Evolutionary conservation across 2,797 vertebrate genomes (phyloP), one percentile per base, ranked within the genome.

Genomic region (Furcifer pardalis): DNA sequence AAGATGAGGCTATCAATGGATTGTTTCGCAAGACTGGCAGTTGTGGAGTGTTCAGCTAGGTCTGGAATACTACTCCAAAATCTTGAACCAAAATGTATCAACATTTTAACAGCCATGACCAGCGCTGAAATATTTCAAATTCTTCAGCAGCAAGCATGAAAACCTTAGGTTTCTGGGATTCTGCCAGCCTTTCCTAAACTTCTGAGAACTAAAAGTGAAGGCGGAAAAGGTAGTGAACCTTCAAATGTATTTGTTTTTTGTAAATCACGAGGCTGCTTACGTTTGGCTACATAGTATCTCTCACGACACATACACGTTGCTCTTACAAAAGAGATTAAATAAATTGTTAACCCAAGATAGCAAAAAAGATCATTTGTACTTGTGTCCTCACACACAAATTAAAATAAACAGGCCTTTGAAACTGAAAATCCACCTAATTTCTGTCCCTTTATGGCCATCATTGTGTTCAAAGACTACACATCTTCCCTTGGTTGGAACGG

Each of bases 81-180:
- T 59, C 60, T 49, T 59, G 56, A 74, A 13, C 71, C 62, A 75
- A 66, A n/a, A n/a, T n/a, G 49, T 19, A 62, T 71, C 84, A 62
- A 81, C 74, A 30, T 82, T 71, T 82, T 71, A 82, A 27, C 72
- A 82, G 65, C 56, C 65, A 49, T 77, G 23, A 42, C 79, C 79
- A 86, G 65, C 71, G 25, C 32, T 63, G 74, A 71, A 86, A 86
- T 82, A 63, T 77, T 86, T 81, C 62, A 32, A 77, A 86, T 81
- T 86, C 60, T 79, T 80, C 60, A 42, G 60, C 65, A 42, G 71
- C 32, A 49, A 81, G 56, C 7, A 46, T 73, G n/a, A 73, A 81
- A 75, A 65, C 40, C n/a, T 56, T 75, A 52, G 37, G 19, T n/a
- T 30, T 25, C 10, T 71, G 42, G n/a, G 30, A 42, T 32, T 44